A percentile compares a stretch with the other conserved stretches of the same genome.
Evolutionary conservation across 2,888 invertebrate species (phyloP).

Genomic region (Serrognathus titanus): DNA sequence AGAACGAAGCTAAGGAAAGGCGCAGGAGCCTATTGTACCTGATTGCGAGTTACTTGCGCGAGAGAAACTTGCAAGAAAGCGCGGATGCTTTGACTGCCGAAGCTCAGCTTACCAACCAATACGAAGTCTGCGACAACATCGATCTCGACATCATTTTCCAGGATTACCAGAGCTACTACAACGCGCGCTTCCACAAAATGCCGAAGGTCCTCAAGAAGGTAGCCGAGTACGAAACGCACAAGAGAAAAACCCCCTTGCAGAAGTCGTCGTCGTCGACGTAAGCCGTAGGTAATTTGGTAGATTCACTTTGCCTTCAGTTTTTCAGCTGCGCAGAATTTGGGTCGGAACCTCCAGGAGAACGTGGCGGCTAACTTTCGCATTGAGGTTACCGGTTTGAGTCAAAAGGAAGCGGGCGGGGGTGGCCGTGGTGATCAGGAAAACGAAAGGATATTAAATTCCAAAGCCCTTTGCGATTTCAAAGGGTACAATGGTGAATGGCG

Average conservation of each 20-base stretch:
- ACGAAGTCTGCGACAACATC: slow-evolving; percentile 84
- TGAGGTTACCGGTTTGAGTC: slow-evolving; percentile 6
- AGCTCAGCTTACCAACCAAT: slow-evolving; percentile 66
- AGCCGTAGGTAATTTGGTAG: no score
- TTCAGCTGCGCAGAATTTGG: no score
- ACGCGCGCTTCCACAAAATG: slow-evolving; percentile 79
- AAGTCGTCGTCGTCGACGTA: no score
- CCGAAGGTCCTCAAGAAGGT: slow-evolving; percentile 72
- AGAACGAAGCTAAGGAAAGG: slow-evolving; percentile 43
- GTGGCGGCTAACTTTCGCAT: slow-evolving; percentile 8
- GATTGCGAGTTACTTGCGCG: slow-evolving; percentile 64
- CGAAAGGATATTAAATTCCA: slow-evolving; percentile 4
- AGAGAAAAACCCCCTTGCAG: slow-evolving; percentile 1
- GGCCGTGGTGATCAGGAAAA: not conserved
- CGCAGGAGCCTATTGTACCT: slow-evolving; percentile 59
- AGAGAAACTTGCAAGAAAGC: slow-evolving; percentile 62
- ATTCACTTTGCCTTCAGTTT: no score
- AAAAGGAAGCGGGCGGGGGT: not conserved
- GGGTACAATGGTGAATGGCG: slow-evolving; percentile 56
- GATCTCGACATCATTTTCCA: slow-evolving; percentile 83
- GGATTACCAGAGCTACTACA: slow-evolving; percentile 86
- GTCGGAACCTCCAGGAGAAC: not conserved
- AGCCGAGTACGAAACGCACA: slow-evolving; percentile 19
- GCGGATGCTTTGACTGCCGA: slow-evolving; percentile 67
- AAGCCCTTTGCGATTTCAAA: slow-evolving; percentile 36